Evolutionary conservation across 2,888 invertebrate species (phyloP).

Genomic region (Fissipunctia ypsillon): DNA sequence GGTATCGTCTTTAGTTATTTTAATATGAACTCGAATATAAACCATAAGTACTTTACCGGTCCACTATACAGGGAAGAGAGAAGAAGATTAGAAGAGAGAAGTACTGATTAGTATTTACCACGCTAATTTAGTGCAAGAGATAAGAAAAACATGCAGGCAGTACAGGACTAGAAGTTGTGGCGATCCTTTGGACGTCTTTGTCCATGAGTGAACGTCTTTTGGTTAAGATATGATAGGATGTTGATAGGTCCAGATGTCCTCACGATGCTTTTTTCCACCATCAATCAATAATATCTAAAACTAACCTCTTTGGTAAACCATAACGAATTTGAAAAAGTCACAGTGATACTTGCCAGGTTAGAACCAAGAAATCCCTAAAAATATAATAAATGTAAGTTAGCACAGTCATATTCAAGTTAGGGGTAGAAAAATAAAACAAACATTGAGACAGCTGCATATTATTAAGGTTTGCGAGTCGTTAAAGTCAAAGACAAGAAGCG

Average conservation of each 20-base stretch:
- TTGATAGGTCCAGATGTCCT: background rate
- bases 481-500: slow-evolving; percentile 33
- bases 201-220: background rate
- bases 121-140: no score
- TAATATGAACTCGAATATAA: slow-evolving; percentile 7
- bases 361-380: background rate
- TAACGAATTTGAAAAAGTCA: background rate
- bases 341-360: background rate
- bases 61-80: background rate
- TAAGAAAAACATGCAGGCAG: no score
- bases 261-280: background rate
- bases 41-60: background rate
- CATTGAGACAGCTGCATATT: slow-evolving; percentile 27
- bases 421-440: slow-evolving; percentile 28
- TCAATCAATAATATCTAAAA: background rate
- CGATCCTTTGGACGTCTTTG: background rate
- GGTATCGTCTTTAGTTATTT: slow-evolving; percentile 25
- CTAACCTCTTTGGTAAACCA: background rate
- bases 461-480: slow-evolving; percentile 39
- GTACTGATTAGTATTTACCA: no score
- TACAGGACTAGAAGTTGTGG: no score
- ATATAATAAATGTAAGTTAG: background rate
- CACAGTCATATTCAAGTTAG: background rate
- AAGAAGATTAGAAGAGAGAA: no score
- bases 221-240: background rate